Percentiles rank a stretch among this genome's conserved stretches.
Conservation (phyloP, 35 echinoderm and acorn worm species). For the Apostichopus japonicus region DNA sequence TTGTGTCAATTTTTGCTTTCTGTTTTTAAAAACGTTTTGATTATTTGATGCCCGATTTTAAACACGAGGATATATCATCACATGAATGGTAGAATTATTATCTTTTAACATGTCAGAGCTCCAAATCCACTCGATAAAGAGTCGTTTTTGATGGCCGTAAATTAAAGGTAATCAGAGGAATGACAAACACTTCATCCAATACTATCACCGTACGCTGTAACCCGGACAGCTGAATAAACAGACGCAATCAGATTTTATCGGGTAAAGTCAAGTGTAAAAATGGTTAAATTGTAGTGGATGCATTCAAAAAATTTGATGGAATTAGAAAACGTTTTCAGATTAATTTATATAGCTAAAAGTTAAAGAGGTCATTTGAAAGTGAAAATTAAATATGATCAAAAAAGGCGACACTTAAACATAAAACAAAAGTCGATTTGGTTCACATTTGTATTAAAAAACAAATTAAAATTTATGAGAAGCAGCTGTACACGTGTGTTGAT, state of each 20-base stretch:
- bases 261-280: background rate
- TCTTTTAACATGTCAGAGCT: background rate
- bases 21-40: background rate
- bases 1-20: background rate
- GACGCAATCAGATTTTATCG: background rate
- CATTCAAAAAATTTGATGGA: background rate
- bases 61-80: constrained; percentile 2
- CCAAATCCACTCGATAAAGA: background rate
- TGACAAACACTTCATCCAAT: background rate
- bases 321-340: constrained; percentile 2
- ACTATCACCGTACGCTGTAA: background rate
- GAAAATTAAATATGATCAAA: too few relatives aligned
- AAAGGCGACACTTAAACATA: too few relatives aligned
- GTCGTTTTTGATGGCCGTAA: background rate
- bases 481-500: too few relatives aligned
- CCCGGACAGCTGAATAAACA: background rate
- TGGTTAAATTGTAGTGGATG: background rate
- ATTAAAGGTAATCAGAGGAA: background rate
- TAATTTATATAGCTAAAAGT: too few relatives aligned
- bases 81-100: background rate
- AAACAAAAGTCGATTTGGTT: too few relatives aligned
- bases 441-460: too few relatives aligned
- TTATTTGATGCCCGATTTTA: background rate
- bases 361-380: too few relatives aligned
- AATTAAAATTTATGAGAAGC: too few relatives aligned